A percentile compares a stretch with the other conserved stretches of the same genome.
These are phyloP conservation scores for Invenusta paracnida DNA, from an alignment of 2,888 invertebrate genomes.

Conservation along the genomic window DNA sequence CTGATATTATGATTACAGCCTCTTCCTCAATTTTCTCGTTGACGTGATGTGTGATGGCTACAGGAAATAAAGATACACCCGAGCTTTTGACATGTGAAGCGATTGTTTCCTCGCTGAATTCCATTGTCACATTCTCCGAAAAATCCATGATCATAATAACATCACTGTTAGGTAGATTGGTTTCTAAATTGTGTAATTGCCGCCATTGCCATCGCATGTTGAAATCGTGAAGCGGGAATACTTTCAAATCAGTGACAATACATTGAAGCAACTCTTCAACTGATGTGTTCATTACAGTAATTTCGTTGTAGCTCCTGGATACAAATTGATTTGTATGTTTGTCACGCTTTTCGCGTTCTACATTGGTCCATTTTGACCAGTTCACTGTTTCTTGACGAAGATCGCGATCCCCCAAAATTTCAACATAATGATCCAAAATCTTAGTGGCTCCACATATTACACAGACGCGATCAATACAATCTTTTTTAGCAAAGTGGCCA, in stretches of 20 bases:
- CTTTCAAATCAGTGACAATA: neutral
- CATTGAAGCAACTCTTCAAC: neutral
- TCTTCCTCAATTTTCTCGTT: too few relatives aligned
- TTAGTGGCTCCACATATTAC: neutral
- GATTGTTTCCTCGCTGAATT: too few relatives aligned
- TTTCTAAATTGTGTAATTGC: too few relatives aligned
- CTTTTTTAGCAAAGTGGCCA: neutral
- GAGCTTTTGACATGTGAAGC: too few relatives aligned
- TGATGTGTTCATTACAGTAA: neutral
- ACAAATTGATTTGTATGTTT: neutral
- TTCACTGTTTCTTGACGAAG: neutral
- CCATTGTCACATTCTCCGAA: too few relatives aligned
- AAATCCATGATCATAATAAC: too few relatives aligned
- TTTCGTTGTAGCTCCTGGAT: neutral
- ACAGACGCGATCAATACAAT: slow-evolving; percentile 9
- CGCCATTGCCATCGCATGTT: too few relatives aligned
- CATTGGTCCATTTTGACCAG: slow-evolving; percentile 4
- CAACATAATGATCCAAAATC: neutral
- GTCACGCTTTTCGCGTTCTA: slow-evolving; percentile 6
- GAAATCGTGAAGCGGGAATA: neutral
- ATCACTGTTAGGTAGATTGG: too few relatives aligned
- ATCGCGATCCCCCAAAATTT: neutral
- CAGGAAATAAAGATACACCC: too few relatives aligned
- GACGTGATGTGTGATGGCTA: too few relatives aligned
- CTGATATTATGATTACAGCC: too few relatives aligned